Base-by-base conservation (phyloP, 1,140 invertebrate genomes). In the Pseudomyrmex flavicornis region DNA sequence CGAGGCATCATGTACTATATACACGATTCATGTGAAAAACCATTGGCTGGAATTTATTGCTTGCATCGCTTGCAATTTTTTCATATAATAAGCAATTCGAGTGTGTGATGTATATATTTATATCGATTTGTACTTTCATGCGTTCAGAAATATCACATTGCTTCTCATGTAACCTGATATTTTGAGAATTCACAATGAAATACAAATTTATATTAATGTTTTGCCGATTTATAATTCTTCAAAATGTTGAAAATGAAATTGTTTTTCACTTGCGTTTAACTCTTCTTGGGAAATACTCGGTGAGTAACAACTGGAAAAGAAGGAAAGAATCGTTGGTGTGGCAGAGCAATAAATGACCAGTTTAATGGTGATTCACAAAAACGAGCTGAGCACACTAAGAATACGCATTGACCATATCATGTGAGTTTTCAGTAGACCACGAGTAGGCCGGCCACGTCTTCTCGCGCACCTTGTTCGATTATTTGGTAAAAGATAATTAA, bases 381-480 rank as follows among this genome's bases (percentile, higher is more conserved):
- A 84, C 35, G 54, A 83, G 66, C 73, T 82, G 66, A 84, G 87
- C 59, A 91, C 80, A 86, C 66, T 85, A 88, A 88, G 85, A 84
- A 91, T 84, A 93, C 88, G 85, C 89, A 94, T 93, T 94, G 93
- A 94, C 92, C 90, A 92, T 94, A 92, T 69, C 90, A 92, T 94
- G 88, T 93, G 91, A 94, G 92, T 93, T 94, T 94, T 93, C 93
- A 94, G 94, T 94, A 94, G 89, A 92, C 93, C 88, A 93, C 93
- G 91, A 92, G 90, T 93, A 94, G 92, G 92, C 93, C 70, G 91
- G 92, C 92, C 91, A 92, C 90, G 91, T 93, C 92, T 93, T 91
- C 91, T 94, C 89, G 88, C 87, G 90, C 88, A 62, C 85, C 73
- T 86, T 85, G 66, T 92, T 89, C 70, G 82, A 93, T 89, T 89